Base-by-base conservation (phyloP, 2,113 vertebrate species). In the Cephalopterus ornatus region DNA sequence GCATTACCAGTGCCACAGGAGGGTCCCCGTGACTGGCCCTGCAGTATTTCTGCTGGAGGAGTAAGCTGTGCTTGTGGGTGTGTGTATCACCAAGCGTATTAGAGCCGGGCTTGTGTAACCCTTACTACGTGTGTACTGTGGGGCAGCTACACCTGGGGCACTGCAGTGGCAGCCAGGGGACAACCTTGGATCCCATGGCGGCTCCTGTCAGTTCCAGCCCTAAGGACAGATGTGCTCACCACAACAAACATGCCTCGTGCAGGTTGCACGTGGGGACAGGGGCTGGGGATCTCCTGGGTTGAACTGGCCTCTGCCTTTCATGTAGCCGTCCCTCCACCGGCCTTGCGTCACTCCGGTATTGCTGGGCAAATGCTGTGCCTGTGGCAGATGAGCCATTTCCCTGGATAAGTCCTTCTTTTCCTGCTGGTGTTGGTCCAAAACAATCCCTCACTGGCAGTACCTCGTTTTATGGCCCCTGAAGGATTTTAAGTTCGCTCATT, bases 41-140 rank as follows among this genome's bases (percentile, higher is more conserved):
- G 12, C 67, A 39, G 35, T 73, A 9, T 14, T 72, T 6, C 35
- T 49, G 81, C 70, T 1, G 1, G 23, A 62, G 87, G 35, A 88
- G 30, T 9, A 9, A 42, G 15, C 82, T 8, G 59, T 0, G 6
- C 30, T 59, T 1, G 18, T 1, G 6, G 30, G 44, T 9, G 44
- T 37, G 81, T 50, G 67, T 22, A 32, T 4, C 28, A 39, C 2
- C 0, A 9, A 23, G 55, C 0, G 3, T 52, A 24, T 50, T 7
- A 14, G 50, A 83, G 83, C 63, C 1, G 1, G 53, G 53, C 3
- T 93, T 95, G 83, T 3, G 14, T 50, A 92, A 92, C 28, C 9
- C 2, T 58, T 73, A 42, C 53, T 59, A 18, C 0, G 28, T 37
- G 67, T 61, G 62, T 24, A 24, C 52, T 65, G 19, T 1, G 4